These are phyloP conservation scores for Ctenosaura bakeri DNA, from an alignment of 2,797 vertebrate genomes.

Conservation along the genomic window DNA sequence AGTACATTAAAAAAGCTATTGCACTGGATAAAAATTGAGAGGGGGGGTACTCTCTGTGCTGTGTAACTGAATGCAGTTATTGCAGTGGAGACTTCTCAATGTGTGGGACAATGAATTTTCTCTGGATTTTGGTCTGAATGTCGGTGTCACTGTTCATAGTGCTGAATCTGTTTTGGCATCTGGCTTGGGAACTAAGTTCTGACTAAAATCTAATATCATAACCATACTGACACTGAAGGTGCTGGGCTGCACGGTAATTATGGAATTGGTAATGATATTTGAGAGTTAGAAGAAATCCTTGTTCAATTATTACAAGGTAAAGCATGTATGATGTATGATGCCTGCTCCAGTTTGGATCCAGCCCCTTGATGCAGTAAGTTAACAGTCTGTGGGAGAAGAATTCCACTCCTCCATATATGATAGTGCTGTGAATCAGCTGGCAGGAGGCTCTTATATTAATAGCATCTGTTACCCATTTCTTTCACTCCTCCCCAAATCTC, in stretches of 20 bases:
- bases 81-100: too few relatives aligned
- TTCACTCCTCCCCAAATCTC: background rate
- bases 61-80: background rate
- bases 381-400: background rate
- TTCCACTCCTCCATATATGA: background rate
- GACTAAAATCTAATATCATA: too few relatives aligned
- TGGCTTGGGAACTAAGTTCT: too few relatives aligned
- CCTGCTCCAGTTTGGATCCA: background rate
- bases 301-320: background rate
- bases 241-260: too few relatives aligned
- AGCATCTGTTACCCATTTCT: background rate
- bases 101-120: too few relatives aligned
- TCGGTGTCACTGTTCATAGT: too few relatives aligned
- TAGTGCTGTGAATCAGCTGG: background rate
- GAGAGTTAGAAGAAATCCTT: background rate
- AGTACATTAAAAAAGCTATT: background rate
- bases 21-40: background rate
- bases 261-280: background rate
- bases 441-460: conserved; percentile 3
- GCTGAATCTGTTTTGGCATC: too few relatives aligned
- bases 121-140: too few relatives aligned
- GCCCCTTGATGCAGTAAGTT: background rate
- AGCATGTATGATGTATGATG: background rate
- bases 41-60: background rate
- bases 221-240: too few relatives aligned